Base-by-base conservation (phyloP, 2,113 vertebrate species). In the Nymphicus hollandicus region DNA sequence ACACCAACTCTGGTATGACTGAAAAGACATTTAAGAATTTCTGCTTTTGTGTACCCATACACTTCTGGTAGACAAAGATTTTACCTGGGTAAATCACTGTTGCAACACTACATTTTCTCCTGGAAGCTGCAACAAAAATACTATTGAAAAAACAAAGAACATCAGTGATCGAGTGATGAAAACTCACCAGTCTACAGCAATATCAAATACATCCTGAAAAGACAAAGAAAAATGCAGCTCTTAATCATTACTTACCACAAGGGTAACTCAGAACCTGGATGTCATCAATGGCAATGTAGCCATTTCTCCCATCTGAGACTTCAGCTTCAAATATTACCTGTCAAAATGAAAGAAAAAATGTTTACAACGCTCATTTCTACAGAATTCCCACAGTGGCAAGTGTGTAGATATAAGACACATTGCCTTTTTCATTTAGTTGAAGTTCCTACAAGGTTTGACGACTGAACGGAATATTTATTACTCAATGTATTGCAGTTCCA, bases 301-400 rank as follows among this genome's bases (percentile, higher is more conserved):
- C 99, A 73, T 97, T 98, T 98, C 99, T 99, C 85, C 98, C 98
- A 97, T 98, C 98, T 83, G 99, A 99, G 92, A 99, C 98, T 97
- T 99, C 99, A 17, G 99, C 99, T 98, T 99, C 99, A 97, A 99
- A 99, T 98, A 99, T 99, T 97, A 99, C 99, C 99, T 99, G 98
- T 94, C 97, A 97, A 90, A 93, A 97, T 49, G 85, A 96, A 97
- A 97, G 29, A 91, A 95, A 96, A 97, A 95, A 95, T 80, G 93
- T 97, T 98, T 96, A 93, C 53, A 97, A 88, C 81, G 87, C 29
- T 95, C 83, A 80, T 93, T 97, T 96, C 86, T 89, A 89, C 72
- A 80, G 65, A 92, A 95, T 95, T 91, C 85, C 94, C 91, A 88
- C 9, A 47, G 80, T 72, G 63, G 74, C 81, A 84, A 73, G 77